phyloP scores from a whole-genome alignment of 2,113 vertebrate species.

The Carollia perspicillata region DNA sequence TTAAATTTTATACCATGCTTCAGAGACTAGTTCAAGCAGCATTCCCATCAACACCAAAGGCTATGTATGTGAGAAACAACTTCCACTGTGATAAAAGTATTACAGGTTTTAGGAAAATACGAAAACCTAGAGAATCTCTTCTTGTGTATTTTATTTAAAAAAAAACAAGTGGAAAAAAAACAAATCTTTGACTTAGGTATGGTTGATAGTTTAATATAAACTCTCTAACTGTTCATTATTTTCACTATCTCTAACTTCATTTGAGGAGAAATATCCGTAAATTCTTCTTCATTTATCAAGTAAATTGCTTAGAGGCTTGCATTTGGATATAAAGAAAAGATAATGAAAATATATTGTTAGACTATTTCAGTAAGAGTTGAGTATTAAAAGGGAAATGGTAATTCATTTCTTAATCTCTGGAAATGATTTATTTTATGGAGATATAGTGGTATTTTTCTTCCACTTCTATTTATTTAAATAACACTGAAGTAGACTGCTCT shows the following conservation, averaged over 20 bases:
- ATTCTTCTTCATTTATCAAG: neutral
- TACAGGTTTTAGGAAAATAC: neutral
- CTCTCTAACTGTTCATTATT: neutral
- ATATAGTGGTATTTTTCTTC: neutral
- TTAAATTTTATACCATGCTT: neutral
- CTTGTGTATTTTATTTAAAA: neutral
- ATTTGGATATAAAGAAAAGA: neutral
- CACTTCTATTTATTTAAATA: neutral
- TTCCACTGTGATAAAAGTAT: neutral
- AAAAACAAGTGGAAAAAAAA: neutral
- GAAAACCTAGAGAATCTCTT: neutral
- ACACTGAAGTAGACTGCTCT: neutral
- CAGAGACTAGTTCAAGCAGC: neutral
- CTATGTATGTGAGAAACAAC: neutral
- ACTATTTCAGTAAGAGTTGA: neutral
- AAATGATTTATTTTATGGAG: neutral
- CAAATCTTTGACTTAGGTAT: neutral
- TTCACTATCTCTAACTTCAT: neutral
- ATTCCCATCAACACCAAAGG: neutral
- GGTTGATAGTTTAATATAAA: neutral
- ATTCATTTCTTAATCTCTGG: constrained; percentile 5
- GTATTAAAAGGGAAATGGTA: neutral
- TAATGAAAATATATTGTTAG: neutral
- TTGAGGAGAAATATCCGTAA: neutral
- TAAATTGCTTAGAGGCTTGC: neutral